Base-by-base conservation (phyloP, 2,797 vertebrate species). In the Vespertilio murinus region DNA sequence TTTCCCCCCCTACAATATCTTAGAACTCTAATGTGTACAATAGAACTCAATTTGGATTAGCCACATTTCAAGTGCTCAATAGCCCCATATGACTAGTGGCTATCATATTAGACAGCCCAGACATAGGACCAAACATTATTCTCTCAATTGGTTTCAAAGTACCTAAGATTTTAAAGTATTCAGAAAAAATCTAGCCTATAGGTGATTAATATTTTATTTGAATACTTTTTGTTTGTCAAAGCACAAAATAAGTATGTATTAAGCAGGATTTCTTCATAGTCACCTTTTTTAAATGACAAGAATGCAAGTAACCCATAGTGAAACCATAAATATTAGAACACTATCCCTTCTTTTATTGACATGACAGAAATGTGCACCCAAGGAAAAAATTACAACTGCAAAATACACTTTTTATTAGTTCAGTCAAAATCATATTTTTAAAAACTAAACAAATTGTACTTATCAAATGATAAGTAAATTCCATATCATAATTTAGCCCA, bases 351-450 rank as follows among this genome's bases (percentile, higher is more conserved):
- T 82, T 64, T 65, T 67, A 86, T 11, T 56, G 16, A 2, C 5
- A 11, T 64, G 42, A 75, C 1, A 86, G 38, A 90, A 92, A 75
- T 64, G 16, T 49, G 2, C n/a, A 75, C 35, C 38, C 79, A 93
- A 75, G 38, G 79, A 88, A 45, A 88, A 73, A 87, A 59, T 73
- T 61, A 61, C 2, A 78, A 17, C 30, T 38, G 7, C 22, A 77
- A 89, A 86, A 64, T 28, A 87, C 40, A 25, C 1, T 89, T 83
- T 74, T 89, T 78, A 59, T 84, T 70, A 87, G 40, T 93, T 87
- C 3, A 78, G 12, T 71, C 18, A 88, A 88, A 93, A 75, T 56
- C 40, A 75, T 77, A n/a, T 67, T 75, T 90, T 40, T 18, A 59
- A 59, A 59, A 88, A 77, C 22, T 82, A 93, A 95, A 71, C 8